phyloP scores from a whole-genome alignment of 1,140 invertebrate species.

The Anadara kagoshimensis region DNA sequence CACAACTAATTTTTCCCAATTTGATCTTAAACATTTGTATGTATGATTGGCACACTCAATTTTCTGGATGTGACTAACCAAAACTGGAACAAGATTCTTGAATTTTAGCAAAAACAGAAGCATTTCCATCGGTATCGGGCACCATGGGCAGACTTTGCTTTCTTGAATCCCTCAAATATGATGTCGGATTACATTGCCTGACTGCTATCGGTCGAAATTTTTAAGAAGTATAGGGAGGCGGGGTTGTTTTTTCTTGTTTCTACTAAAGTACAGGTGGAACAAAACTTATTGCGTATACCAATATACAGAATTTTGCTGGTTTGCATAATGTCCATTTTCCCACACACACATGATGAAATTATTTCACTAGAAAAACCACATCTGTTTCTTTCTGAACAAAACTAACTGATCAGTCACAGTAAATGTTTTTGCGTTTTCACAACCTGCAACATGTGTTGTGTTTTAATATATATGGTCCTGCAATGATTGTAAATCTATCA shows the following conservation, averaged over 20 bases:
- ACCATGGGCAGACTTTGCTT: slow-evolving; percentile 64
- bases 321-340: slow-evolving; percentile 34
- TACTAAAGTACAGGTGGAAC: slow-evolving; percentile 50
- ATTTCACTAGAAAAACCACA: no score
- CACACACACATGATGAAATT: no score
- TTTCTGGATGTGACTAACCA: slow-evolving; percentile 62
- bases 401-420: no score
- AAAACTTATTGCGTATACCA: slow-evolving; percentile 43
- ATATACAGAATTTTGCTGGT: slow-evolving; percentile 21
- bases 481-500: no score
- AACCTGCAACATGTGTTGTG: no score
- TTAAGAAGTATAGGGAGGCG: slow-evolving; percentile 18
- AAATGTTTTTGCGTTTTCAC: no score
- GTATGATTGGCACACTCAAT: slow-evolving; percentile 63
- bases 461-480: no score
- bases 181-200: slow-evolving; percentile 73
- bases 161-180: slow-evolving; percentile 69
- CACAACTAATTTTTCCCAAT: slow-evolving; percentile 35
- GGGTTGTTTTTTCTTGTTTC: neutral
- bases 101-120: slow-evolving; percentile 66
- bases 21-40: slow-evolving; percentile 66
- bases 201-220: slow-evolving; percentile 66
- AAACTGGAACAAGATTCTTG: slow-evolving; percentile 56
- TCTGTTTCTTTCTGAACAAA: no score
- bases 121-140: slow-evolving; percentile 74